Conservation (phyloP, 1,140 invertebrate species). For the Drosophila ogumai region DNA sequence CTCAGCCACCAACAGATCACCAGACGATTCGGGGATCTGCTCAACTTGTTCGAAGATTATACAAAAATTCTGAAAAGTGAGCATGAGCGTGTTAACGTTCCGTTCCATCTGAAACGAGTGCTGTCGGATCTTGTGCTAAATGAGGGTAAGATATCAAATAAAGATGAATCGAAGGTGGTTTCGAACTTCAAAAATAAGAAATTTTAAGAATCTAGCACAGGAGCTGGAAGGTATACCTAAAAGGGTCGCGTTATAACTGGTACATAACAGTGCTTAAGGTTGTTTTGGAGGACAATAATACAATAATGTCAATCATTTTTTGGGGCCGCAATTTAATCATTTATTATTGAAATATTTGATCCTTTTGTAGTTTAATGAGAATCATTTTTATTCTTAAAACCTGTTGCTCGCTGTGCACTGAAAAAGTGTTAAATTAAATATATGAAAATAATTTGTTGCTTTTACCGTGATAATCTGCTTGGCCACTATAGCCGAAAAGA, state of each 20-base stretch:
- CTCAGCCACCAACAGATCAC: slow-evolving; percentile 58
- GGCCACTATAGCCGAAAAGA: neutral
- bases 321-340: neutral
- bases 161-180: neutral
- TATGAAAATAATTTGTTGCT: neutral
- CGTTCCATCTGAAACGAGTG: slow-evolving; percentile 27
- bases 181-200: too few relatives aligned
- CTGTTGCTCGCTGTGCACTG: neutral
- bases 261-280: neutral
- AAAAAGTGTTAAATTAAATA: too few relatives aligned
- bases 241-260: neutral
- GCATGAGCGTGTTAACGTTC: slow-evolving; percentile 6
- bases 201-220: neutral
- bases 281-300: neutral
- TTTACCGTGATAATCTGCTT: neutral
- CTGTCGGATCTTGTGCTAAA: slow-evolving; percentile 29
- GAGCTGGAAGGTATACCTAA: neutral
- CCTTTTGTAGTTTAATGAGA: neutral
- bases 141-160: slow-evolving; percentile 15
- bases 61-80: slow-evolving; percentile 39
- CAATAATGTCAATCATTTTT: neutral
- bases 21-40: slow-evolving; percentile 56
- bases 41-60: slow-evolving; percentile 61
- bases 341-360: neutral
- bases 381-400: neutral